phyloP scores from a whole-genome alignment of 2,888 invertebrate species.

The Drosophila pseudotakahashii region DNA sequence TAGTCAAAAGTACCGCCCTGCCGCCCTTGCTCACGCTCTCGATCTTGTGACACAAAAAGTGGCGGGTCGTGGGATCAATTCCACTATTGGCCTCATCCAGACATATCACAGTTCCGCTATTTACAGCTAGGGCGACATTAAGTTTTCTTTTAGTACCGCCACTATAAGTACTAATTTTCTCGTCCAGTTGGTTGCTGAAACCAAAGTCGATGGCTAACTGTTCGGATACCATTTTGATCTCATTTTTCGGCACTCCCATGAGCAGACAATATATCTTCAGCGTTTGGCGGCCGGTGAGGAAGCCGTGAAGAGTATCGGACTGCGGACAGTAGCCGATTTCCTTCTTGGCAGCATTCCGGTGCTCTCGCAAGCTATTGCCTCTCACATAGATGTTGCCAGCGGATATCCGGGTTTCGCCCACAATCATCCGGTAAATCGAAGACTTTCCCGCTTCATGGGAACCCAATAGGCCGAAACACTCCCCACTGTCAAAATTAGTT shows the following conservation, averaged over 20 bases:
- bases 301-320: conserved; percentile 88
- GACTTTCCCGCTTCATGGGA: conserved; percentile 94
- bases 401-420: conserved; percentile 90
- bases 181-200: conserved; percentile 86
- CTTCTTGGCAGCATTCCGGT: conserved; percentile 86
- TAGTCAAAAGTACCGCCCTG: conserved; percentile 90
- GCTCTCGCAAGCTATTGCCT: conserved; percentile 85
- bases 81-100: conserved; percentile 87
- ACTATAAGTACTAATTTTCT: conserved; percentile 86
- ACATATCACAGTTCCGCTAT: conserved; percentile 88
- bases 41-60: conserved; percentile 91
- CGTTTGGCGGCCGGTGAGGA: conserved; percentile 89
- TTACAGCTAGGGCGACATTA: conserved; percentile 88
- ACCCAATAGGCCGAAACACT: conserved; percentile 91
- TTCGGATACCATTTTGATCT: conserved; percentile 83
- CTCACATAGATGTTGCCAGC: conserved; percentile 89
- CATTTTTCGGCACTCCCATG: conserved; percentile 77
- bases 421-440: conserved; percentile 93
- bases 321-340: conserved; percentile 89
- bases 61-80: conserved; percentile 84
- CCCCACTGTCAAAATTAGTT: conserved; percentile 84
- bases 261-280: conserved; percentile 86
- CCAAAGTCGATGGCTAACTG: conserved; percentile 85
- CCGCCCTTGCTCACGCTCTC: conserved; percentile 86
- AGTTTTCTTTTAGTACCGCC: conserved; percentile 90